Evolutionary conservation across 2,888 invertebrate genomes (phyloP), one percentile per base, ranked within the genome.

Genomic region (Dryadula phaetusa): DNA sequence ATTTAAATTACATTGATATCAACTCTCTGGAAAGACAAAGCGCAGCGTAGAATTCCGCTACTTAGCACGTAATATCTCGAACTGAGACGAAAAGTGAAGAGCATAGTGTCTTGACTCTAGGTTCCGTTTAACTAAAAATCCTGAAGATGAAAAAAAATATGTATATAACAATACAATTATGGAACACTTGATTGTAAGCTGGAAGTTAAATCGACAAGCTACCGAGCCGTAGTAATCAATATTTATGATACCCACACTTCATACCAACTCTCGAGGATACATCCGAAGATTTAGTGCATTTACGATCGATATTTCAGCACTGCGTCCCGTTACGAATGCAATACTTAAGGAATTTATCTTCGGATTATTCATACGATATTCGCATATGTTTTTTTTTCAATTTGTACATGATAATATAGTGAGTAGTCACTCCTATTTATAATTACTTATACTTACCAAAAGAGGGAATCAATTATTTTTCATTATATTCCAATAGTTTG

Each of bases 171-270:
- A 28, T 16, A 37, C n/a, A 62, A 47, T 40, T 47, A 37, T 56
- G 32, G 37, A 58, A 62, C 46, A 34, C 47, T 53, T 64, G 58
- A 67, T 61, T 66, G 64, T 25, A 22, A 54, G 47, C 42, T 44
- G 53, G 56, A 63, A 67, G 67, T 70, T 72, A 47, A 67, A 61
- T 62, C 16, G 46, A 64, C 46, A 66, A 54, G 71, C 69, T 70
- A 64, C 69, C 71, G 68, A 61, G 64, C 64, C 70, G 69, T 70
- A 67, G 75, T 75, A 76, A 78, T 75, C 79, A 70, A 78, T 79
- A 79, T 83, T 82, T 82, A 83, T 77, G 82, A 78, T 73, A 74
- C 76, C 79, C 79, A 77, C 79, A 69, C 74, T 71, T 72, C 65
- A 47, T n/a, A n/a, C n/a, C n/a, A n/a, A n/a, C n/a, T 67, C 72